Evolutionary conservation across 2,797 vertebrate species (phyloP).

Genomic region (Nyctibius grandis): DNA sequence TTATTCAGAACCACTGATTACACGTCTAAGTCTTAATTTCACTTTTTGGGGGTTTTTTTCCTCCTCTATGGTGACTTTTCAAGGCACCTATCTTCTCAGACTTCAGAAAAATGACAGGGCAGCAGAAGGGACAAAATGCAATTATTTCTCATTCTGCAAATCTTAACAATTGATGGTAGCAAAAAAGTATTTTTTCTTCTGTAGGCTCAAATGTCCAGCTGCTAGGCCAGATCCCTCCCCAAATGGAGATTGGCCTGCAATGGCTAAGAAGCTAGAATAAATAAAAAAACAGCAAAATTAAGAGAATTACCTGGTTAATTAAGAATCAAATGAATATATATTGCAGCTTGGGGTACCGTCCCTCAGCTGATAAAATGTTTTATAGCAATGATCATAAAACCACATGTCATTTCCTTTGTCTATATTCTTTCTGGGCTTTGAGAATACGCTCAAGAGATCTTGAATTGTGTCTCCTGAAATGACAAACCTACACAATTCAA

Average conservation of each 20-base stretch:
- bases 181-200: not conserved
- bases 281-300: not conserved
- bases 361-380: slow-evolving; percentile 29
- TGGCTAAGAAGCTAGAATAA: not conserved
- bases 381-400: not conserved
- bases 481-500: slow-evolving; percentile 25
- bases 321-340: not conserved
- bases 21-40: not conserved
- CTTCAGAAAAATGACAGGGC: not conserved
- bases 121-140: not conserved
- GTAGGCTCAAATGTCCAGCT: not conserved
- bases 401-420: slow-evolving; percentile 15
- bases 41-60: not conserved
- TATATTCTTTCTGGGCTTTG: slow-evolving; percentile 3
- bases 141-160: not conserved
- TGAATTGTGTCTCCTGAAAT: not conserved
- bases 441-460: not conserved
- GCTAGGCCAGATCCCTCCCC: not conserved
- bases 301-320: not conserved
- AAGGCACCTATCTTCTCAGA: not conserved
- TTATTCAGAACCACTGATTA: not conserved
- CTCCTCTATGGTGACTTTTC: not conserved
- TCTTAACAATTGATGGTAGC: not conserved
- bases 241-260: not conserved
- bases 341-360: not conserved